phyloP scores from a whole-genome alignment of 2,113 vertebrate genomes.

The Erythrocebus patas region DNA sequence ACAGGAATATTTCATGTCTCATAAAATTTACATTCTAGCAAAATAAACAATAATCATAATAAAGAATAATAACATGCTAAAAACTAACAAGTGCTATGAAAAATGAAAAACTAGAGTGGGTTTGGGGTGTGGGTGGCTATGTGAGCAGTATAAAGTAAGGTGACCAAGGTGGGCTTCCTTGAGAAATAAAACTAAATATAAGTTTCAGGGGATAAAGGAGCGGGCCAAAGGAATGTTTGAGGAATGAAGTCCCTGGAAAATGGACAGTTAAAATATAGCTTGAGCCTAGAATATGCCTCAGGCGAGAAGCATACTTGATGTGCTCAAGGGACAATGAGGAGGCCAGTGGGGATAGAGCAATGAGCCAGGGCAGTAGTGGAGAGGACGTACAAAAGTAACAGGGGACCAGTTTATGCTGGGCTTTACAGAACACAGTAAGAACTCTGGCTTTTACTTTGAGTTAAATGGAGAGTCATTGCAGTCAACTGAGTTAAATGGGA shows the following conservation, averaged over 20 bases:
- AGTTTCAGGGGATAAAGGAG: not conserved
- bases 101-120: not conserved
- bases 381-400: not conserved
- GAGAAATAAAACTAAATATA: not conserved
- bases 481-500: not conserved
- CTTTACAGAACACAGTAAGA: not conserved
- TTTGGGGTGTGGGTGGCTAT: not conserved
- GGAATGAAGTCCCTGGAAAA: not conserved
- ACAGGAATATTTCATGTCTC: not conserved
- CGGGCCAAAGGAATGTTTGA: fast-evolving
- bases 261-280: not conserved
- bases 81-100: not conserved
- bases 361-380: not conserved
- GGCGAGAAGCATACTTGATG: not conserved
- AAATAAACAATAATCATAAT: not conserved
- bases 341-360: not conserved
- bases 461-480: not conserved
- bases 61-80: not conserved
- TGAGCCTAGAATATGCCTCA: no score
- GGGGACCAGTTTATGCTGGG: not conserved
- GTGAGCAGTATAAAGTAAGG: not conserved
- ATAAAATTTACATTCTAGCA: not conserved
- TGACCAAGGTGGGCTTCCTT: no score
- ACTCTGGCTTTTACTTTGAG: not conserved
- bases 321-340: not conserved